Conservation (phyloP, 2,888 invertebrate species). For the Drosophila neutralis region DNA sequence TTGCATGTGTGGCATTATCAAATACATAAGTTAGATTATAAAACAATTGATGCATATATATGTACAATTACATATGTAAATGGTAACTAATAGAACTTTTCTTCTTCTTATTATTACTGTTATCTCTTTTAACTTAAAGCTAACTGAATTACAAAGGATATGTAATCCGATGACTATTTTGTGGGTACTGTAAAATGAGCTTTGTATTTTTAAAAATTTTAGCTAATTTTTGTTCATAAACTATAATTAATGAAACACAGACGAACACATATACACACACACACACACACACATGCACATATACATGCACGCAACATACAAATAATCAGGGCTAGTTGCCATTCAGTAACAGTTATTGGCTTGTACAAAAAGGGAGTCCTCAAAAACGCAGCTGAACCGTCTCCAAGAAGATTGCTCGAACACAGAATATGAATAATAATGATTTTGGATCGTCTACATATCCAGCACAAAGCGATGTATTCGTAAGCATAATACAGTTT, state of each 20-base stretch:
- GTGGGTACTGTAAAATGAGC: slow-evolving; percentile 22
- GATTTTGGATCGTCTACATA: background rate
- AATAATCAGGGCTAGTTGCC: slow-evolving; percentile 6
- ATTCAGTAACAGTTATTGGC: slow-evolving; percentile 6
- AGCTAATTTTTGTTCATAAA: slow-evolving; percentile 45
- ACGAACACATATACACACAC: slow-evolving; percentile 1
- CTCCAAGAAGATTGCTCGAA: background rate
- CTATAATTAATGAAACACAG: slow-evolving; percentile 14
- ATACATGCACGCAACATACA: background rate
- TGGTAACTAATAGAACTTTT: slow-evolving; percentile 37
- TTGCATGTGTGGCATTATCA: slow-evolving; percentile 4
- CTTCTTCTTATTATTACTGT: too few relatives aligned
- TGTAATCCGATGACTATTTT: slow-evolving; percentile 18
- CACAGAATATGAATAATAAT: background rate
- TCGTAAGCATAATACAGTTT: slow-evolving; percentile 45
- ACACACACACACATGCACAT: background rate
- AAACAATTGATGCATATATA: slow-evolving; percentile 3
- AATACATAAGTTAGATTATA: background rate
- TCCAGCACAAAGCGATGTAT: slow-evolving; percentile 40
- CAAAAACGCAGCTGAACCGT: background rate
- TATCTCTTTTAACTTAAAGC: slow-evolving; percentile 23
- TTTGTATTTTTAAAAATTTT: slow-evolving; percentile 29
- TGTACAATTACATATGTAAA: background rate
- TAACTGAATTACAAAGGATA: slow-evolving; percentile 32
- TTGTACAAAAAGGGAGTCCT: background rate